A percentile compares a stretch with the other conserved stretches of the same genome.
Conservation (phyloP, 2,113 vertebrate genomes). For the Dryoscopus gambensis region DNA sequence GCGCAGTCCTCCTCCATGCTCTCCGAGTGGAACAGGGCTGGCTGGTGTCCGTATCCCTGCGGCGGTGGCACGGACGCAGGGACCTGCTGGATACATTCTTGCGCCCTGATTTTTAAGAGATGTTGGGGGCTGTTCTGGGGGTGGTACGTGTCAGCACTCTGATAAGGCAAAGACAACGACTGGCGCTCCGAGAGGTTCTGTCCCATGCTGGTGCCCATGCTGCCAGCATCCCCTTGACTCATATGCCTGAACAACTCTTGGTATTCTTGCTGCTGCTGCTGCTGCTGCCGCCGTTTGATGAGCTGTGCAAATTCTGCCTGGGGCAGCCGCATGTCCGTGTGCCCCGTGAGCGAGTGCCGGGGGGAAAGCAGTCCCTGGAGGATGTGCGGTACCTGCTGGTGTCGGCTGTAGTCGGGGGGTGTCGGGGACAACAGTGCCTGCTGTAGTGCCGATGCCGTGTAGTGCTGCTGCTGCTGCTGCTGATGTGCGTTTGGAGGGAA, state of each 20-base stretch:
- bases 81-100: conserved; percentile 75
- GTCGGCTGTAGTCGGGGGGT: conserved; percentile 85
- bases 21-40: conserved; percentile 84
- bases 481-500: conserved; percentile 74
- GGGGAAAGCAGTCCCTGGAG: conserved; percentile 96
- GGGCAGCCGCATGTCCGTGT: conserved; percentile 87
- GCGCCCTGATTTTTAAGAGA: conserved; percentile 88
- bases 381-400: conserved; percentile 92
- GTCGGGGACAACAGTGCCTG: conserved; percentile 96
- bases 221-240: conserved; percentile 81
- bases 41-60: conserved; percentile 64
- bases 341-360: conserved; percentile 92
- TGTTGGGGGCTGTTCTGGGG: conserved; percentile 85
- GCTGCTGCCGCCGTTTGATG: conserved; percentile 84
- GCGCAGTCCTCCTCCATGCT: conserved; percentile 96
- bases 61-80: neutral
- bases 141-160: conserved; percentile 69
- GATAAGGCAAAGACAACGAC: conserved; percentile 71
- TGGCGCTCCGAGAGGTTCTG: conserved; percentile 77
- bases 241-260: conserved; percentile 90
- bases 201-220: conserved; percentile 51
- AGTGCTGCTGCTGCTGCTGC: conserved; percentile 70
- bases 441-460: conserved; percentile 87
- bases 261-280: conserved; percentile 82
- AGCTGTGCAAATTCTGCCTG: conserved; percentile 89